Evolutionary conservation across 30 jellyfish, hydroid and myxozoan genomes (phyloP), one percentile per base, ranked within the genome.

Genomic region (Rhopilema esculentum): DNA sequence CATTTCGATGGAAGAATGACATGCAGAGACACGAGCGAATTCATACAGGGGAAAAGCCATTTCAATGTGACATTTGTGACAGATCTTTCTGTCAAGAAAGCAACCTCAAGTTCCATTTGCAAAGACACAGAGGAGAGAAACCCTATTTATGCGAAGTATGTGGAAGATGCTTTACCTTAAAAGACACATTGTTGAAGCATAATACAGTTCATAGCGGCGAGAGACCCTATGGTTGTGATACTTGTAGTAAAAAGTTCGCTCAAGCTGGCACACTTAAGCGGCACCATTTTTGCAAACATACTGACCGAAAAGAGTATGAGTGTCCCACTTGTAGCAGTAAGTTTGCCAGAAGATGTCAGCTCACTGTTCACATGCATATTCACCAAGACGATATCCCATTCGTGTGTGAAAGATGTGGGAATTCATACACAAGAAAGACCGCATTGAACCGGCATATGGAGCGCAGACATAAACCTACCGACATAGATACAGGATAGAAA

Each of bases 11-110:
- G 79, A 22, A n/a, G 30, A 27, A 67, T 48, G 77, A 78, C 15
- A 16, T 78, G 78, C 53, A 78, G 40, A 78, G 79, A 48, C 88
- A 78, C 22, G 49, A 27, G 23, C 33, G 88, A 19, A 53, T 33
- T 9, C 88, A 78, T 31, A 66, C 76, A 21, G 88, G 88, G 22
- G 77, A 32, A 17, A 78, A 78, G 69, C 88, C 88, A 57, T 78
- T 40, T 65, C 20, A 78, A 28, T 78, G 88, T 28, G 78, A 25
- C 15, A 27, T 78, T 31, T 78, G 88, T 62, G 79, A 62, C 12
- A 78, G 61, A 61, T 31, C 65, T 30, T 78, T 57, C 49, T 6
- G 78, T 0, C 79, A 78, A 25, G 61, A 62, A 48, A 78, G 49
- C 71, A 78, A 78, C 61, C 50, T 57, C 28, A 78, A 78, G 12